Evolutionary conservation across 2,888 invertebrate genomes (phyloP), one percentile per base, ranked within the genome.

Genomic region (Drosophila incognita): DNA sequence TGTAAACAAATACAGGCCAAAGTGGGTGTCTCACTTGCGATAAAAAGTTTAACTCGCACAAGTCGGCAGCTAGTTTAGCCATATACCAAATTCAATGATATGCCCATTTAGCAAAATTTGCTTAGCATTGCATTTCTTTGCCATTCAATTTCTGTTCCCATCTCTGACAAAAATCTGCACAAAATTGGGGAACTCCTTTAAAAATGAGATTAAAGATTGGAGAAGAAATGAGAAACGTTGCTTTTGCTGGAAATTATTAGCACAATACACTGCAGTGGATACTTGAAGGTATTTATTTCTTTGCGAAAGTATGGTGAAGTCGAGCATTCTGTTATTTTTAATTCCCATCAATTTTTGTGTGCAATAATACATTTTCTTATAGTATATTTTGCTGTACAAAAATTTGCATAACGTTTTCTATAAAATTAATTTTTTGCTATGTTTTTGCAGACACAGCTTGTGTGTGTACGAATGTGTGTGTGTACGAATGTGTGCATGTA

Each of bases 391-490:
- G 68, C 53, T 56, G 67, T 48, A 73, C 53, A 69, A 57, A 75
- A 83, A 79, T 88, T 74, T 82, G 76, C 75, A 81, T 81, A 86
- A 66, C 79, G 67, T 76, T 88, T 88, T 74, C 76, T 76, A 81
- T 81, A 69, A 83, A 87, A 83, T 88, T 77, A 81, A 90, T 87
- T 86, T 88, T 83, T 86, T 60, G 72, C 74, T 66, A 76, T 87
- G 83, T 87, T 87, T 90, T 87, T 89, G 58, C 90, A 87, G 76
- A 77, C 36, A 67, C 52, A 71, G 21, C 1, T 24, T 46, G 46
- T 46, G 15, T 29, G 33, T 49, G 33, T 33, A 1, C 13, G 7
- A 21, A 49, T 13, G 57, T 31, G 48, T 13, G 54, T 24, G 15
- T 24, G 42, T 33, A 0, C 31, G 2, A 8, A 49, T 13, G 57